Conservation (phyloP, 2,797 vertebrate species). For the Gorsachius magnificus region DNA sequence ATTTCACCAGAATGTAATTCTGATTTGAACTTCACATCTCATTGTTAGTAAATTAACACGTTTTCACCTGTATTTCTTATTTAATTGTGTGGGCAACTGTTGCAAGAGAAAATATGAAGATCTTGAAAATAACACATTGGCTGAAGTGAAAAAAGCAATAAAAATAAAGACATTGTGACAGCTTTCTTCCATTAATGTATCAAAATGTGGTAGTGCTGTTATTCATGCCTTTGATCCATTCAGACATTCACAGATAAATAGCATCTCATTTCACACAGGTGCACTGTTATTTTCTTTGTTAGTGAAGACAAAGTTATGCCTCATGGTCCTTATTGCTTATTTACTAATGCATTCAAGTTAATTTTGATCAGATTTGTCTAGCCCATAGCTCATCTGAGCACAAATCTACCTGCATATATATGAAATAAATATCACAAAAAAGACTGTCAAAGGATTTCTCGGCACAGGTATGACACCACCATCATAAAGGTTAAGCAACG, state of each 20-base stretch:
- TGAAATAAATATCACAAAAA: neutral
- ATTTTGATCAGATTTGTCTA: neutral
- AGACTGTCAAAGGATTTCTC: neutral
- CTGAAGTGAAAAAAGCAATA: neutral
- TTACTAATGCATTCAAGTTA: neutral
- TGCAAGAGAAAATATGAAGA: neutral
- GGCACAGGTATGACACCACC: neutral
- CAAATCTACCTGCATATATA: neutral
- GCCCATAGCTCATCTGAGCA: neutral
- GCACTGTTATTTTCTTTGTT: neutral
- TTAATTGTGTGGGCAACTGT: neutral
- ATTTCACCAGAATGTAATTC: conserved; percentile 34
- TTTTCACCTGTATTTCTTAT: neutral
- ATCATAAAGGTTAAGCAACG: neutral
- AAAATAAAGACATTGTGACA: neutral
- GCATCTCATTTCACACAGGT: neutral
- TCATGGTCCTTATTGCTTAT: neutral
- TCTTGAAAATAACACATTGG: neutral
- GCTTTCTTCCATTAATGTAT: neutral
- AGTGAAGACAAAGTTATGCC: neutral
- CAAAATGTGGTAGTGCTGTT: neutral
- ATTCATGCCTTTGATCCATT: neutral
- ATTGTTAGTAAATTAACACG: conserved; percentile 11
- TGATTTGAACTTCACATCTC: conserved; percentile 2
- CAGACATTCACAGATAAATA: neutral